A percentile compares a stretch with the other conserved stretches of the same genome.
These are phyloP conservation scores for Mirounga angustirostris DNA, from an alignment of 2,113 vertebrate genomes.

Conservation along the genomic window DNA sequence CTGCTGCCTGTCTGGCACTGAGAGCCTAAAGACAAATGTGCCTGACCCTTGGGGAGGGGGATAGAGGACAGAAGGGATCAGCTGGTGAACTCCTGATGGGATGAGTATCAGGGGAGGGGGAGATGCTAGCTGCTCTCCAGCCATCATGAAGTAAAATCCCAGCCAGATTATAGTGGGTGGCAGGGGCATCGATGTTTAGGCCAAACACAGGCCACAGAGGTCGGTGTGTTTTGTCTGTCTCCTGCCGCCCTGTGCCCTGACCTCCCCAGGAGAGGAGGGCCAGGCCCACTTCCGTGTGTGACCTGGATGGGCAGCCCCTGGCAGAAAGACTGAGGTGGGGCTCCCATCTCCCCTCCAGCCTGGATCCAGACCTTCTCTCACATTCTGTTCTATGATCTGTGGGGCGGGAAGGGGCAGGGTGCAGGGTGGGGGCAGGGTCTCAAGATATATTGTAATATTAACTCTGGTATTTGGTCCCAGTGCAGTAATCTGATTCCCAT, in stretches of 20 bases:
- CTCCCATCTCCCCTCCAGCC: neutral
- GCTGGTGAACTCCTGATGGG: neutral
- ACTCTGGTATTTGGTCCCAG: neutral
- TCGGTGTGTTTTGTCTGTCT: neutral
- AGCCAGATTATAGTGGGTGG: neutral
- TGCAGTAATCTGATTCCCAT: slow-evolving; percentile 74
- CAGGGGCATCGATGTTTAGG: neutral
- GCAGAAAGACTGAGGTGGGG: neutral
- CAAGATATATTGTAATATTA: neutral
- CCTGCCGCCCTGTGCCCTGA: neutral
- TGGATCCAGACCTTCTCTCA: neutral
- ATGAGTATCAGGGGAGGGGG: neutral
- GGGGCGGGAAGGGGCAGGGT: neutral
- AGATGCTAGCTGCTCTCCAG: neutral
- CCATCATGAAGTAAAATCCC: neutral
- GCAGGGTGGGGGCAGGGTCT: neutral
- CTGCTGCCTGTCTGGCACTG: neutral
- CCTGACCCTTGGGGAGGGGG: neutral
- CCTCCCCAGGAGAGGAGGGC: neutral
- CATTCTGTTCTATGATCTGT: neutral
- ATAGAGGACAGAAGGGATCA: neutral
- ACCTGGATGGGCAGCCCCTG: neutral
- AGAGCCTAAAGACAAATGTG: neutral
- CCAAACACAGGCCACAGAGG: neutral
- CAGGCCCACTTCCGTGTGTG: too few species aligned